Evolutionary conservation across 2,888 invertebrate genomes (phyloP), one percentile per base, ranked within the genome.

Genomic region (Pachydiplax longipennis): DNA sequence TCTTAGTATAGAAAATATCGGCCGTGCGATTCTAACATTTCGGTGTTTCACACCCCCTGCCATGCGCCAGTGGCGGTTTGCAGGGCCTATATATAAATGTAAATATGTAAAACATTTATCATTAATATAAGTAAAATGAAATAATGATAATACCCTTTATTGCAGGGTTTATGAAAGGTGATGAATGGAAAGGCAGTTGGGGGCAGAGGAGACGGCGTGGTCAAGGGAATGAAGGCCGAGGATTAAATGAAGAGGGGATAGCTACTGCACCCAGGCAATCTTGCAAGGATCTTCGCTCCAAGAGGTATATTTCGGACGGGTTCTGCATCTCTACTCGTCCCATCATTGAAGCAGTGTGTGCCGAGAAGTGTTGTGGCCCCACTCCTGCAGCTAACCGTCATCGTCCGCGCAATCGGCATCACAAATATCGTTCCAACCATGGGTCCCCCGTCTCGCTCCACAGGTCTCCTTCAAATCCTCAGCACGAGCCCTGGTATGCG

Each of bases 281-380:
- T 0, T 90, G 90, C 81, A 81, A 37, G 25, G 81, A 90, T 31
- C 91, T 92, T 44, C 91, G 92, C 73, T 92, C 92, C 25, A 92
- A 91, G 90, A 91, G 92, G 40, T 92, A 92, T 90, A 92, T 92
- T 35, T 92, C 92, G 40, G 92, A 92, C 81, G 92, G 92, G n/a
- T 91, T 91, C 35, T 92, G 92, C 91, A 91, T 91, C 18, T 92
- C 92, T 8, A 90, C 91, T 13, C 91, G 91, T 58, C 92, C 92
- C 48, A 65, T 92, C 37, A 91, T 91, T 13, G 92, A 92, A 82
- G 92, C 92, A 3, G 92, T 92, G 48, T 92, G 92, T 80, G 92
- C 92, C n/a, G 92, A 92, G 37, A 91, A 91, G 37, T 92, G 92
- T 91, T 87, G 92, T 5, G 48, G 44, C 80, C 90, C 90, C 22